Evolutionary conservation across 2,797 vertebrate species (phyloP).

Genomic region (Gymnocypris eckloni): DNA sequence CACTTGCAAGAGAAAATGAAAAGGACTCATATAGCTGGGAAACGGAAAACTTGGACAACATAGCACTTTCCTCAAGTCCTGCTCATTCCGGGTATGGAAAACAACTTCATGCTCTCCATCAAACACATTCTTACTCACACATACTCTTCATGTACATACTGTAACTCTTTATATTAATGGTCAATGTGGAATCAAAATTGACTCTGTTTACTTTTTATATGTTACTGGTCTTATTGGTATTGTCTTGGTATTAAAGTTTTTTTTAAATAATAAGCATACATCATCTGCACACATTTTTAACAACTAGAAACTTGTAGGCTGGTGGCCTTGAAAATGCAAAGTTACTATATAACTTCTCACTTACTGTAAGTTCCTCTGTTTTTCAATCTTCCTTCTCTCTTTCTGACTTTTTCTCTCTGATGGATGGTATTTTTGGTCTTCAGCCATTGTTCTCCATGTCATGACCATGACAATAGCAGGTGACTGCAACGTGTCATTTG

Average conservation of each 20-base stretch:
- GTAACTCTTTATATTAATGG: not conserved
- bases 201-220: not conserved
- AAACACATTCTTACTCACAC: constrained; percentile 9
- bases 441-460: constrained; percentile 96
- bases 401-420: constrained; percentile 72
- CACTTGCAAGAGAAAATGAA: constrained; percentile 85
- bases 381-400: constrained; percentile 60
- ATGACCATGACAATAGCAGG: constrained; percentile 98
- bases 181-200: not conserved
- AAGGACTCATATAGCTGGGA: constrained; percentile 91
- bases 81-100: constrained; percentile 93
- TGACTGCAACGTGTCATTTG: constrained; percentile 88
- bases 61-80: constrained; percentile 93
- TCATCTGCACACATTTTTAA: not conserved
- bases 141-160: not conserved
- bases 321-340: not conserved
- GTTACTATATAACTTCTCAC: not conserved
- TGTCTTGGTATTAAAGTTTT: not conserved
- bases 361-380: constrained; percentile 36
- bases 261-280: not conserved
- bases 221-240: not conserved
- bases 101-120: not conserved
- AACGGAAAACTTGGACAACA: constrained; percentile 93
- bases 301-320: not conserved
- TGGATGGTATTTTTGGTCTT: constrained; percentile 86